phyloP scores from a whole-genome alignment of 2,888 invertebrate genomes.

The Amblyjoppa fuscipennis region DNA sequence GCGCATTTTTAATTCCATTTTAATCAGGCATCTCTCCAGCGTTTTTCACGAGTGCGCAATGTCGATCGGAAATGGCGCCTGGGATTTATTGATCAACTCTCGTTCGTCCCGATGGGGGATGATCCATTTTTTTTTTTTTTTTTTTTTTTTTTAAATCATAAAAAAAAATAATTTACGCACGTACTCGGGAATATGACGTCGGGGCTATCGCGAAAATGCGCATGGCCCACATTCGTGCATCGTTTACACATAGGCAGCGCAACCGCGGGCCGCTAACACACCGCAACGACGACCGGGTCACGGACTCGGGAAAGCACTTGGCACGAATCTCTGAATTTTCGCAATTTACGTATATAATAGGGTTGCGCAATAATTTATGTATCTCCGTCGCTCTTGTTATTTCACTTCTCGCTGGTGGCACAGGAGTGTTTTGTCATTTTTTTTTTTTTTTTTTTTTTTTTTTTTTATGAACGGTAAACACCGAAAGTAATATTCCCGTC shows the following conservation, averaged over 20 bases:
- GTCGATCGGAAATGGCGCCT: not conserved
- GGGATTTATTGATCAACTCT: not conserved
- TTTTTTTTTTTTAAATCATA: too few relatives aligned
- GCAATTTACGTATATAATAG: slow-evolving; percentile 46
- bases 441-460: not conserved
- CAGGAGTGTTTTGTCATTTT: not conserved
- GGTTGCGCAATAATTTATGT: slow-evolving; percentile 36
- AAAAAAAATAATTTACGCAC: not conserved
- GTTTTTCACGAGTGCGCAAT: slow-evolving; percentile 1
- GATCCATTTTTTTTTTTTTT: too few relatives aligned
- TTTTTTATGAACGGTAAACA: not conserved
- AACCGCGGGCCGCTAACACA: slow-evolving; percentile 49
- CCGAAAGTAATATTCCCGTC: not conserved
- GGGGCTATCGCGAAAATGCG: slow-evolving; percentile 4
- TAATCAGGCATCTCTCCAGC: not conserved
- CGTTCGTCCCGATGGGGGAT: not conserved
- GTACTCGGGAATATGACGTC: not conserved
- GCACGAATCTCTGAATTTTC: slow-evolving; percentile 66
- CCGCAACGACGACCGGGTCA: slow-evolving; percentile 57
- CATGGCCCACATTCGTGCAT: slow-evolving; percentile 34
- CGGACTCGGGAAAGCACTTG: slow-evolving; percentile 68
- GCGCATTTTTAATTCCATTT: slow-evolving; percentile 44
- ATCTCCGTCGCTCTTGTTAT: slow-evolving; percentile 4
- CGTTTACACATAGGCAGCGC: slow-evolving; percentile 21
- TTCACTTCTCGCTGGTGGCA: not conserved